phyloP scores from a whole-genome alignment of 2,797 vertebrate species.

The Epinephelus malabaricus region DNA sequence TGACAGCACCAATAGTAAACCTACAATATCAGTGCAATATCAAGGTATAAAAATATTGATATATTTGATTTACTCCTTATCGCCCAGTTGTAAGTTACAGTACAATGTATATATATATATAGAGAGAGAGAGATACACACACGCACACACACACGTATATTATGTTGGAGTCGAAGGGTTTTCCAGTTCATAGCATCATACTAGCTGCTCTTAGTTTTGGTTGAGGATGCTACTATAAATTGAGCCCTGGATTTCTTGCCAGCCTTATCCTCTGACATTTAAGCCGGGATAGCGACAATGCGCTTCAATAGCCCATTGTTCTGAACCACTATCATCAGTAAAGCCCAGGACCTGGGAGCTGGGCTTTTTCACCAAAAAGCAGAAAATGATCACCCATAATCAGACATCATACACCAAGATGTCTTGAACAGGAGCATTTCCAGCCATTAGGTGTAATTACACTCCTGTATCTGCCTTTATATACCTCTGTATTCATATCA shows the following conservation, averaged over 20 bases:
- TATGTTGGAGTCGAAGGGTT: not conserved
- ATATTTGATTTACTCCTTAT: too few relatives aligned
- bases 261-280: constrained; percentile 74
- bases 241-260: constrained; percentile 66
- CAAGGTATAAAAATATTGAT: too few relatives aligned
- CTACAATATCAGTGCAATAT: too few relatives aligned
- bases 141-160: not conserved
- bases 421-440: constrained; percentile 85
- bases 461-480: constrained; percentile 78
- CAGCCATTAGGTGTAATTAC: constrained; percentile 86
- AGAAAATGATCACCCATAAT: constrained; percentile 87
- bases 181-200: constrained; percentile 40
- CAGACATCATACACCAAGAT: constrained; percentile 80
- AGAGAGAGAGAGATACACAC: too few relatives aligned
- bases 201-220: constrained; percentile 47
- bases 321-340: constrained; percentile 83
- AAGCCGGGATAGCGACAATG: constrained; percentile 77
- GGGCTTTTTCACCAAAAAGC: constrained; percentile 79
- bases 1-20: too few relatives aligned
- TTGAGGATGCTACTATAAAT: constrained; percentile 55
- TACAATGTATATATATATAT: too few relatives aligned
- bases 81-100: too few relatives aligned
- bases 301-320: constrained; percentile 87
- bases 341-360: constrained; percentile 75
- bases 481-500: constrained; percentile 79